Base-by-base conservation (phyloP, 2,797 vertebrate genomes). In the Salmo trutta region DNA sequence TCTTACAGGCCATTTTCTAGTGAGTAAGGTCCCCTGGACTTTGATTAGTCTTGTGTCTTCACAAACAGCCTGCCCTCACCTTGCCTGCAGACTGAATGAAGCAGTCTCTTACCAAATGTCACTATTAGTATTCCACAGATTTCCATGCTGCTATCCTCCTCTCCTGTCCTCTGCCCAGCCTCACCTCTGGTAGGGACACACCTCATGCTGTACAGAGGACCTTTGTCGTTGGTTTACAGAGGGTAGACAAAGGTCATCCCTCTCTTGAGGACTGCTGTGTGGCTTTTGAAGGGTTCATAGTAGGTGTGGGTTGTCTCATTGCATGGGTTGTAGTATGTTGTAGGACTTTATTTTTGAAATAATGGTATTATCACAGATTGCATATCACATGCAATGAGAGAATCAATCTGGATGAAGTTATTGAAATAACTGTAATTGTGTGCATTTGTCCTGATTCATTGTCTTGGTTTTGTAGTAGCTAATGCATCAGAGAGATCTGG, bases 81-180 rank as follows among this genome's bases (percentile, higher is more conserved):
- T 19, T 12, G 29, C 19, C 16, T 47, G 68, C n/a, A 19, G 47
- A 6, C 33, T 64, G 56, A 15, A 64, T 24, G 33, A 47, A 64
- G 59, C 29, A 21, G 36, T 47, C 17, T 65, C n/a, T 36, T n/a
- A 74, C 33, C 69, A 31, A 67, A 75, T 79, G 54, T 70, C 73
- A 79, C n/a, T 70, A 79, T 79, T 79, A 75, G 77, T 75, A 79
- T 79, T 79, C 73, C 16, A 53, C 27, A 71, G 67, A 71, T 53
- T 75, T 52, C 56, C 17, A 29, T 36, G 21, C 53, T 52, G 51
- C 21, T n/a, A 10, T 12, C 54, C 4, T 33, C 3, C 73, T 64
- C 56, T 29, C 15, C 73, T n/a, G 73, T 68, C 64, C n/a, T 70
- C 73, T 65, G 73, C 67, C 53, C 56, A 64, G 73, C 15, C 21